These are phyloP conservation scores for Synergus gifuensis DNA, from an alignment of 2,888 invertebrate species.

Conservation along the genomic window DNA sequence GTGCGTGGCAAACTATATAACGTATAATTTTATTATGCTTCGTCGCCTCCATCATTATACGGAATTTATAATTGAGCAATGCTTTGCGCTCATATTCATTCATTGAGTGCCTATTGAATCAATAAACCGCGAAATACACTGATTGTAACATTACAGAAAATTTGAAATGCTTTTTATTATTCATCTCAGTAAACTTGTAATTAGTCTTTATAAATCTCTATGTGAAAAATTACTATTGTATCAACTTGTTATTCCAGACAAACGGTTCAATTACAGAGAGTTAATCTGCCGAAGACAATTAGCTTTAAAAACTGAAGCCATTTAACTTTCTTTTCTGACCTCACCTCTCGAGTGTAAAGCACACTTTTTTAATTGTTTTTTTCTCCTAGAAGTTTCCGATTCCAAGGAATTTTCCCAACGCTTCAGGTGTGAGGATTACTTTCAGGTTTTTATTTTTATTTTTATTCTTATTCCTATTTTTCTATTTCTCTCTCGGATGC, in stretches of 20 bases:
- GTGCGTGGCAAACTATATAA: not conserved
- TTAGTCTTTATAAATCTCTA: too few species aligned
- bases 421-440: not conserved
- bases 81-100: not conserved
- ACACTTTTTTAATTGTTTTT: not conserved
- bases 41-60: not conserved
- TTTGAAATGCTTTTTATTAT: not conserved
- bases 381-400: not conserved
- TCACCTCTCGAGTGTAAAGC: not conserved
- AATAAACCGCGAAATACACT: not conserved
- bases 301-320: not conserved
- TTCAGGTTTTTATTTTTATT: not conserved
- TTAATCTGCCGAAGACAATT: not conserved
- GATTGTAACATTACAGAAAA: not conserved
- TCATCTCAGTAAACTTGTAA: not conserved
- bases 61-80: constrained; percentile 9
- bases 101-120: not conserved
- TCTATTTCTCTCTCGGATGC: not conserved
- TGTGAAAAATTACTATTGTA: not conserved
- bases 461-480: not conserved
- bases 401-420: not conserved
- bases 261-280: not conserved
- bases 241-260: not conserved
- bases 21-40: constrained; percentile 3
- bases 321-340: not conserved